Percentiles rank a stretch among this genome's conserved stretches.
phyloP scores from a whole-genome alignment of 2,113 vertebrate species.

The Podarcis cretensis region DNA sequence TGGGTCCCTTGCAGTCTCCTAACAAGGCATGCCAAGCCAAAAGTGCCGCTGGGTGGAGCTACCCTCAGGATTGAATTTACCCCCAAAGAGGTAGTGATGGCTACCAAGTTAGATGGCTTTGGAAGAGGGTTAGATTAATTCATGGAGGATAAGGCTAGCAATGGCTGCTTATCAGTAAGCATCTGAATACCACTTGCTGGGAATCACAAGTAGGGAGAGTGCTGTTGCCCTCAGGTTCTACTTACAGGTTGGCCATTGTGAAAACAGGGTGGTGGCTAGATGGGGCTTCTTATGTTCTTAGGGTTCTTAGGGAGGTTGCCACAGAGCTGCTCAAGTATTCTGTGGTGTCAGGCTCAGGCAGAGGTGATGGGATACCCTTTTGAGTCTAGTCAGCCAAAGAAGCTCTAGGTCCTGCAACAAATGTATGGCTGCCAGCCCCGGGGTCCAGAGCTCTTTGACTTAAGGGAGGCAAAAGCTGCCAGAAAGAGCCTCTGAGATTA shows the following conservation, averaged over 20 bases:
- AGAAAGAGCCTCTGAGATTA: not conserved
- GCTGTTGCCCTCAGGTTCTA: not conserved
- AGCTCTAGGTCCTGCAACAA: not conserved
- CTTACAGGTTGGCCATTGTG: not conserved
- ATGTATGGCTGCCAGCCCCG: not conserved
- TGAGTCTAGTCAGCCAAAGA: no score
- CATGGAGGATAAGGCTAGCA: not conserved
- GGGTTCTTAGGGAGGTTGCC: not conserved
- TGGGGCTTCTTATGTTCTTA: not conserved
- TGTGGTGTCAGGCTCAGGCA: not conserved
- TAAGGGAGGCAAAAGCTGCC: not conserved
- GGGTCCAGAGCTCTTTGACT: not conserved
- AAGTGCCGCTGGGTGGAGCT: not conserved
- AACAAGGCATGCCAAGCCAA: not conserved
- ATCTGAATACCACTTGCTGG: not conserved
- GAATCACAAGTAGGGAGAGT: not conserved
- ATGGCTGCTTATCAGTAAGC: not conserved
- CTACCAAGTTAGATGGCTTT: not conserved
- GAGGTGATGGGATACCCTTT: not conserved
- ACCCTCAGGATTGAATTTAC: no score
- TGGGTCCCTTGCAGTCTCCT: not conserved
- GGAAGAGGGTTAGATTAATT: no score
- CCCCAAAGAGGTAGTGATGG: not conserved
- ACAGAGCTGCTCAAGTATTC: not conserved
- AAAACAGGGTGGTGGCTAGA: not conserved